These are phyloP conservation scores for Crotalus tigris DNA, from an alignment of 2,113 vertebrate species.

Conservation along the genomic window DNA sequence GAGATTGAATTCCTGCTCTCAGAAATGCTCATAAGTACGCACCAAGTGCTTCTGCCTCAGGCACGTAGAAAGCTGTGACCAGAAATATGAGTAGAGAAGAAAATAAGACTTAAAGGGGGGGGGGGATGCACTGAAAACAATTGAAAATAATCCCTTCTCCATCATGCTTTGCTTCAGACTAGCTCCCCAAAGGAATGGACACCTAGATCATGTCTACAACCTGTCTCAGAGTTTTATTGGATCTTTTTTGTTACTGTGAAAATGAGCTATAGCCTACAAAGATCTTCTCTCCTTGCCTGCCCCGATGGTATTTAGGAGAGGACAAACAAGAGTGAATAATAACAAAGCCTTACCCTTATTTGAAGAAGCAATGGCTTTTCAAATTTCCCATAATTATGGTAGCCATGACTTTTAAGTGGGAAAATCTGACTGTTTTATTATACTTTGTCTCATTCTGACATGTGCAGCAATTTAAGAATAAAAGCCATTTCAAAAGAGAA, in stretches of 20 bases:
- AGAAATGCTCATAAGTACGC: background rate
- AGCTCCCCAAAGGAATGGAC: background rate
- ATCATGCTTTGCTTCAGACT: background rate
- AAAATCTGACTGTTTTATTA: background rate
- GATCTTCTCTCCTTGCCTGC: background rate
- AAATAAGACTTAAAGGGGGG: background rate
- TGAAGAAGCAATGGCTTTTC: background rate
- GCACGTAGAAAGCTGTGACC: background rate
- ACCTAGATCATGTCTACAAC: background rate
- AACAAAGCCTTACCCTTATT: background rate
- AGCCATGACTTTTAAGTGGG: background rate
- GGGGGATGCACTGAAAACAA: background rate
- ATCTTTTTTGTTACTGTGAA: background rate
- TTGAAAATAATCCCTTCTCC: background rate
- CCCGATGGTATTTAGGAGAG: background rate
- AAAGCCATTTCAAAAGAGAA: background rate
- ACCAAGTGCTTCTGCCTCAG: background rate
- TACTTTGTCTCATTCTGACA: background rate
- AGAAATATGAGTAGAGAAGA: background rate
- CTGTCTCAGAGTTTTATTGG: background rate
- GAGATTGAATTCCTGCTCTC: background rate
- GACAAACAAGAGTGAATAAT: background rate
- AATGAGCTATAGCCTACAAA: background rate
- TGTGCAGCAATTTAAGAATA: background rate
- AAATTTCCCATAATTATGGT: background rate